These are phyloP conservation scores for Yponomeuta malinellus DNA, from an alignment of 2,888 invertebrate species.

Conservation along the genomic window DNA sequence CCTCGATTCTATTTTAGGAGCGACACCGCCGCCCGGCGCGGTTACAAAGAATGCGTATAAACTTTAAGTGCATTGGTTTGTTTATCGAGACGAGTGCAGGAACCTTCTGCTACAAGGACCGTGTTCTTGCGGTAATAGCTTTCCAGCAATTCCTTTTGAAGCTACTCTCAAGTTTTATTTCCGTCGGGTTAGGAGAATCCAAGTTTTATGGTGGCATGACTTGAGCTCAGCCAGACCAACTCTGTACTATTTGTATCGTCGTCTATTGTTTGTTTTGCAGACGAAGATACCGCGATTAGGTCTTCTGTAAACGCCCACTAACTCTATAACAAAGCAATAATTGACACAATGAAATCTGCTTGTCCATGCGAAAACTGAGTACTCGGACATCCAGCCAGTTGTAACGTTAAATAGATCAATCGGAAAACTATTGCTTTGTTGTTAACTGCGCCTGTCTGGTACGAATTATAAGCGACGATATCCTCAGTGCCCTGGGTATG, in stretches of 20 bases:
- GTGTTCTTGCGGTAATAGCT: conserved; percentile 11
- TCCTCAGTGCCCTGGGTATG: conserved; percentile 13
- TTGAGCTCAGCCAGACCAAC: not conserved
- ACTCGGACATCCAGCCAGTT: conserved; percentile 22
- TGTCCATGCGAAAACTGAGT: conserved; percentile 16
- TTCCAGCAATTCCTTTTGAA: conserved; percentile 16
- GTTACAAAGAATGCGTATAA: conserved; percentile 46
- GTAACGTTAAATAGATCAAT: conserved; percentile 28
- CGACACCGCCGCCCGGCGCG: conserved; percentile 32
- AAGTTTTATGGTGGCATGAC: not conserved
- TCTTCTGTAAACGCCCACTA: not conserved
- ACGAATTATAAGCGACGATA: not conserved
- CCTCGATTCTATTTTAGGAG: conserved; percentile 46
- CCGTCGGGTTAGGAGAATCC: not conserved
- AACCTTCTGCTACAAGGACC: conserved; percentile 4
- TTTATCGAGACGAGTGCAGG: conserved; percentile 56
- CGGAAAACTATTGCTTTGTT: conserved; percentile 24
- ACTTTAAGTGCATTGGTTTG: conserved; percentile 59
- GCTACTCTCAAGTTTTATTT: conserved; percentile 10
- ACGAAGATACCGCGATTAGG: not conserved
- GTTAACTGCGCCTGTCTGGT: not conserved
- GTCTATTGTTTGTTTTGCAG: not conserved
- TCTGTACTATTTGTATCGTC: not conserved
- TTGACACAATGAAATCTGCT: conserved; percentile 17
- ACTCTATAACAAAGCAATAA: not conserved